These are phyloP conservation scores for Protonibea diacanthus DNA, from an alignment of 2,797 vertebrate genomes.

Conservation along the genomic window DNA sequence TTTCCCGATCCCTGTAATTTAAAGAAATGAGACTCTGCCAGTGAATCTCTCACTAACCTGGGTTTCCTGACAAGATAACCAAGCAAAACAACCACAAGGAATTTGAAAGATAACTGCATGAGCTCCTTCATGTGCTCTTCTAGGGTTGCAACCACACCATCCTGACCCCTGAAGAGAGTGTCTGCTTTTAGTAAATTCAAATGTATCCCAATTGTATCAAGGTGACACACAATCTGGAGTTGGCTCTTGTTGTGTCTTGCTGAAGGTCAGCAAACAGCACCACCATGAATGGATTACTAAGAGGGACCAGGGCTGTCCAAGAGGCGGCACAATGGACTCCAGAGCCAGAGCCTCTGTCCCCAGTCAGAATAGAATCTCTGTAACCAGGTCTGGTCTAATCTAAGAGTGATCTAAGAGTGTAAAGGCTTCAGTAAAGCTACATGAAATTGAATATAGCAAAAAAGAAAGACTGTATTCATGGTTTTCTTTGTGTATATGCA, in stretches of 20 bases:
- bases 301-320: background rate
- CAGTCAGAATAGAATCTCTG: no score
- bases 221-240: background rate
- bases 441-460: background rate
- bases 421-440: no score
- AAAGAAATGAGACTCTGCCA: conserved; percentile 14
- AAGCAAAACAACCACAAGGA: background rate
- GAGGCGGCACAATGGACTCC: background rate
- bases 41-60: background rate
- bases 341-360: background rate
- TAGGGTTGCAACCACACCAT: background rate
- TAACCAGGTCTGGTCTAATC: no score
- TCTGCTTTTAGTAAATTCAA: background rate
- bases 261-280: no score
- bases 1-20: conserved; percentile 35
- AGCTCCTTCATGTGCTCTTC: background rate
- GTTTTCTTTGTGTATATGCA: no score
- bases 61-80: conserved; percentile 19
- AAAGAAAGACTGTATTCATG: no score
- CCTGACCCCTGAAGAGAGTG: background rate
- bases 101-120: conserved; percentile 2
- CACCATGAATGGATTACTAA: background rate
- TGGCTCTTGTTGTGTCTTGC: background rate
- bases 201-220: background rate
- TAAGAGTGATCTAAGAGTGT: background rate